These are phyloP conservation scores for Picathartes gymnocephalus DNA, from an alignment of 2,113 vertebrate species.

Conservation along the genomic window DNA sequence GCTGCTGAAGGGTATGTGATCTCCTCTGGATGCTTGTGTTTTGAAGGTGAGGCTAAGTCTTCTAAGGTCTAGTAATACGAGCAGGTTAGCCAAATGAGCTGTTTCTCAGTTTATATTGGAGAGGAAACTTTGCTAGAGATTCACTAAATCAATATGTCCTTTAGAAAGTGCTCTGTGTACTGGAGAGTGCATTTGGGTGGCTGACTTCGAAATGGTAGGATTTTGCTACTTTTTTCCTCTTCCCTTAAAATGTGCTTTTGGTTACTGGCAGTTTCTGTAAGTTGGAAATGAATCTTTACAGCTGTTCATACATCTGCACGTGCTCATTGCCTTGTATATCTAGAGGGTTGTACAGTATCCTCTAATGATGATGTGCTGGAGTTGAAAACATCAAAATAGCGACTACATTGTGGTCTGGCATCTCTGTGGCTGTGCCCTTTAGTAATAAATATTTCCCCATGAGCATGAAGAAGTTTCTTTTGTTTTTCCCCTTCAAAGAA, in stretches of 20 bases:
- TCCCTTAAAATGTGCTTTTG: neutral
- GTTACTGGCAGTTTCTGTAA: neutral
- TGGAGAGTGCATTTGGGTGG: neutral
- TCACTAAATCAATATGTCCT: accelerated
- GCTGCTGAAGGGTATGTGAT: neutral
- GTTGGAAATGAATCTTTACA: neutral
- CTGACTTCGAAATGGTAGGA: neutral
- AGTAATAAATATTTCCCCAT: neutral
- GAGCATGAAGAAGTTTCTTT: neutral
- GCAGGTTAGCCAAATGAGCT: neutral
- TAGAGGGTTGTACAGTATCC: neutral
- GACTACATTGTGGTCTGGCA: neutral
- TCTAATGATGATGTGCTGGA: neutral
- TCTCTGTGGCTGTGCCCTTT: neutral
- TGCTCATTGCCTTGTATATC: neutral
- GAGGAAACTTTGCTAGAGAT: neutral
- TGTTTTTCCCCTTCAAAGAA: neutral
- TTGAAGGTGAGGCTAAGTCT: neutral
- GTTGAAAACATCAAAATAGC: neutral
- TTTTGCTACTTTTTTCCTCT: neutral
- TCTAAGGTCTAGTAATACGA: neutral
- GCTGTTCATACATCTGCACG: accelerated
- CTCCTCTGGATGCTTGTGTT: neutral
- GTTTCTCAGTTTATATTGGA: neutral
- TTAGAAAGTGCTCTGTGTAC: neutral